Evolutionary conservation across 2,888 invertebrate genomes (phyloP), one percentile per base, ranked within the genome.

Genomic region (Brachynemurus nebulosus): DNA sequence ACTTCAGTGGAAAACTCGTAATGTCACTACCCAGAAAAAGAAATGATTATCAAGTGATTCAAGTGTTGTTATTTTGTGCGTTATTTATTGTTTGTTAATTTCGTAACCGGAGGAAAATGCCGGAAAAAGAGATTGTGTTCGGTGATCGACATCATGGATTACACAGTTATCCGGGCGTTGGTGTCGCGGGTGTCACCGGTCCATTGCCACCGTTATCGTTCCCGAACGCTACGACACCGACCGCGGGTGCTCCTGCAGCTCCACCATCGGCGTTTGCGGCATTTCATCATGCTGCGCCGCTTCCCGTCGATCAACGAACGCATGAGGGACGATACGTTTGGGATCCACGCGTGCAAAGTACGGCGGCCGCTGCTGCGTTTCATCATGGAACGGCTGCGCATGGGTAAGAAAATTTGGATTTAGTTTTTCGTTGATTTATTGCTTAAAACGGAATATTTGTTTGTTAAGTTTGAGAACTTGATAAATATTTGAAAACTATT

Each of bases 231-330:
- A 27, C 23, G 12, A 61, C 63, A 56, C 25, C 27, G 25, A 27
- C 12, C 27, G 27, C 25, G n/a, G 42, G 34, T 12, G 42, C 34
- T 8, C n/a, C n/a, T n/a, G 25, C 33, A 54, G 62, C 64, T 56
- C 62, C 62, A 43, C 38, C 38, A 54, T 63, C 64, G 57, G 64
- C 63, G 42, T 63, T 63, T 51, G 65, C 70, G 66, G 49, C 69
- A 66, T 57, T 70, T 69, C 60, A 64, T 69, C 75, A 74, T 60
- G 70, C 74, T 43, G 73, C 74, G 3, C 74, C 75, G 34, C 53
- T 65, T 37, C 72, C 75, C 8, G 73, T 75, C 53, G 76, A 74
- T 58, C 74, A 75, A 55, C 68, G 74, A 40, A 63, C 63, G 23
- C 64, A 64, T 54, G 63, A 64, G 45, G 64, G 63, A 41, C 54